A percentile compares a stretch with the other conserved stretches of the same genome.
Evolutionary conservation across 1,140 invertebrate genomes (phyloP).

Genomic region (Radopholus similis): DNA sequence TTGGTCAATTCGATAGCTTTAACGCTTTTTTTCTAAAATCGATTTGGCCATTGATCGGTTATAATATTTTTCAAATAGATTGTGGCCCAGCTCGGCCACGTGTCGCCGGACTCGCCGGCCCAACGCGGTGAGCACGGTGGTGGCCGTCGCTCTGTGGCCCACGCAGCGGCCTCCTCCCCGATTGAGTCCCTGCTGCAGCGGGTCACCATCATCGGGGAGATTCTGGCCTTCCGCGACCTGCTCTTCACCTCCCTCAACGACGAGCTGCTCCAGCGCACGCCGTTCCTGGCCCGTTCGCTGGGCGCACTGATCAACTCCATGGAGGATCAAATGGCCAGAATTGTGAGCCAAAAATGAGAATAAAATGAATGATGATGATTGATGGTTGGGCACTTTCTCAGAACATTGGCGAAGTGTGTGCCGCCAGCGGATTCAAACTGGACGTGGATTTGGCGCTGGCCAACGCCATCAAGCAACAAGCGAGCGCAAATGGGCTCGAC

Average conservation of each 20-base stretch:
- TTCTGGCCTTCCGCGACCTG: conserved; percentile 86
- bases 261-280: conserved; percentile 84
- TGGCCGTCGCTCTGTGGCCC: neutral
- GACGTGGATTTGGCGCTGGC: conserved; percentile 91
- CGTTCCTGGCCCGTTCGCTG: conserved; percentile 91
- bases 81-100: conserved; percentile 14
- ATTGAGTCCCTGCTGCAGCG: conserved; percentile 72
- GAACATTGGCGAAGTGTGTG: conserved; percentile 92
- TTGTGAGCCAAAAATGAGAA: conserved; percentile 22
- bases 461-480: conserved; percentile 76
- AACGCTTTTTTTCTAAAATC: neutral
- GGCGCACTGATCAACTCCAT: conserved; percentile 87
- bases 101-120: neutral
- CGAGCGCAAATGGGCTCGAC: conserved; percentile 67
- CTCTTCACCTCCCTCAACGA: conserved; percentile 87
- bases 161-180: conserved; percentile 8
- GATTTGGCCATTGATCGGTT: neutral
- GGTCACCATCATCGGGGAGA: conserved; percentile 93
- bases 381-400: conserved; percentile 3
- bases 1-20: neutral
- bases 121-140: neutral
- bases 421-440: conserved; percentile 83
- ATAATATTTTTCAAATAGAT: conserved; percentile 10
- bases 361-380: neutral
- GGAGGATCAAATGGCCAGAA: conserved; percentile 77